phyloP scores from a whole-genome alignment of 2,113 vertebrate species.

The Pseudopodoces humilis region DNA sequence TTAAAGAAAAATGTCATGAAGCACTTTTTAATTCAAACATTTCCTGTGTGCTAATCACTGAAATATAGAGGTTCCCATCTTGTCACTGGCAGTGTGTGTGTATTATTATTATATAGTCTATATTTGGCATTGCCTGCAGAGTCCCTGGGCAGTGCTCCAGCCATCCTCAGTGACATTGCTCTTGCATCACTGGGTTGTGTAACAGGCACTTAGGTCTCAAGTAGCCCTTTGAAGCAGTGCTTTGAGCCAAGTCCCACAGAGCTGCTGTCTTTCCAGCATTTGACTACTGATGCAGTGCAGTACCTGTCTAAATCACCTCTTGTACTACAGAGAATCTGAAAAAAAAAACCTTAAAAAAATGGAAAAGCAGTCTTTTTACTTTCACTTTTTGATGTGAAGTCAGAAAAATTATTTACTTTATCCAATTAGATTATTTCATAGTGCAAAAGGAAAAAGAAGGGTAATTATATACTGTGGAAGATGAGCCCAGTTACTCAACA shows the following conservation, averaged over 20 bases:
- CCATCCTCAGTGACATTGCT: slow-evolving; percentile 2
- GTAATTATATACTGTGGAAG: neutral
- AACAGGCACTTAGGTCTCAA: slow-evolving; percentile 48
- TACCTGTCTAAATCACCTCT: neutral
- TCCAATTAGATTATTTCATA: neutral
- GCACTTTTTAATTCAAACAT: neutral
- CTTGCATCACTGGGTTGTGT: slow-evolving; percentile 38
- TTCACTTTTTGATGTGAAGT: neutral
- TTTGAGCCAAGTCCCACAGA: neutral
- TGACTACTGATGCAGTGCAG: neutral
- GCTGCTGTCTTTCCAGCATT: slow-evolving; percentile 2
- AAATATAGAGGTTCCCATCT: neutral
- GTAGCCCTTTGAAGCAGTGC: neutral
- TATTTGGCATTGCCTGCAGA: slow-evolving; percentile 13
- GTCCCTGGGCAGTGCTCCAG: slow-evolving; percentile 2
- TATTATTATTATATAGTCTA: neutral
- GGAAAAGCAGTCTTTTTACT: neutral
- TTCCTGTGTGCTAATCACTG: neutral
- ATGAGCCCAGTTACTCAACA: neutral
- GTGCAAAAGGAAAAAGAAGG: neutral
- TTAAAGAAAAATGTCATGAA: neutral
- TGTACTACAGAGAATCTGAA: neutral
- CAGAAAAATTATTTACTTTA: neutral
- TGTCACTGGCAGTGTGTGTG: neutral
- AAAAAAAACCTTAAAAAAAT: neutral